Conservation (phyloP, 2,888 invertebrate genomes). For the Byasa hedistus region DNA sequence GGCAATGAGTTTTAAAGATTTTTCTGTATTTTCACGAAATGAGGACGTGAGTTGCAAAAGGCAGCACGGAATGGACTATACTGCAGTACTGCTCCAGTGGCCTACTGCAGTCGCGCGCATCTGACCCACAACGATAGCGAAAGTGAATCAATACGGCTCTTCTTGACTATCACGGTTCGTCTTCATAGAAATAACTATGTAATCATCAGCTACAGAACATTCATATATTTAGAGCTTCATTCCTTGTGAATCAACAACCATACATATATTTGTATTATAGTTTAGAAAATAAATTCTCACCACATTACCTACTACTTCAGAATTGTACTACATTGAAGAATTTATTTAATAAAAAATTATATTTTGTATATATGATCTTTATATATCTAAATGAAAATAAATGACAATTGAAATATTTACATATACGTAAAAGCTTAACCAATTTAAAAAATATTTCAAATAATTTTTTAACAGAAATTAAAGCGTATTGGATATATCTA, state of each 20-base stretch:
- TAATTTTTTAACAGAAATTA: no score
- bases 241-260: neutral
- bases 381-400: no score
- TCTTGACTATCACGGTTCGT: conserved; percentile 56
- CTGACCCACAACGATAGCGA: conserved; percentile 71
- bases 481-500: no score
- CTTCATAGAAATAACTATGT: conserved; percentile 3
- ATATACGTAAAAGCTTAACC: no score
- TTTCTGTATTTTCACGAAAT: conserved; percentile 40
- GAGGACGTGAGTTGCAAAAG: conserved; percentile 61
- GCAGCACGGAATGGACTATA: conserved; percentile 63
- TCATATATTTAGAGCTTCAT: no score
- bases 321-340: no score
- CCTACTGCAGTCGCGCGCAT: conserved; percentile 77
- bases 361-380: no score
- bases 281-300: neutral
- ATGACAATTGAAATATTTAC: no score
- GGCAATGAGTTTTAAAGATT: neutral
- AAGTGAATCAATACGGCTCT: conserved; percentile 74
- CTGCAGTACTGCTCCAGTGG: conserved; percentile 65
- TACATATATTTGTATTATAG: neutral
- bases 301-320: neutral
- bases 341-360: no score
- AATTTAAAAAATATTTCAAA: no score
- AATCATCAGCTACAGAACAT: neutral